Conservation (phyloP, 1,140 invertebrate species). For the Danaus plexippus region DNA sequence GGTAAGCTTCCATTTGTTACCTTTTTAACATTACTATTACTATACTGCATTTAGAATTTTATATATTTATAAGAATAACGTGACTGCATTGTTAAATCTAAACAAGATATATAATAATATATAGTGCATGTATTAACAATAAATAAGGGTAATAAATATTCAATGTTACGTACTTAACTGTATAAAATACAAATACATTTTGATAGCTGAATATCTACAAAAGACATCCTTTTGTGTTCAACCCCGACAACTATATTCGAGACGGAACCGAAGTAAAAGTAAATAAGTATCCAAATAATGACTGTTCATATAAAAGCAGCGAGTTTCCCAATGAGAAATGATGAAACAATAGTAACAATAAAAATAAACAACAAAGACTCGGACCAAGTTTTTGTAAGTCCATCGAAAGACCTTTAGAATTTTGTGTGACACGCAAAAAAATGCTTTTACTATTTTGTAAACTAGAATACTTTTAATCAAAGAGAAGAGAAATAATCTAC, state of each 20-base stretch:
- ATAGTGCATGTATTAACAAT: no score
- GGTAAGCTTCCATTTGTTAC: conserved; percentile 28
- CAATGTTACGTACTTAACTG: no score
- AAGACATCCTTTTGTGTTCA: no score
- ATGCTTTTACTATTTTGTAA: neutral
- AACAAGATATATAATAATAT: no score
- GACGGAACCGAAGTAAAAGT: conserved; percentile 5
- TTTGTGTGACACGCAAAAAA: conserved; percentile 34
- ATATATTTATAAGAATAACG: no score
- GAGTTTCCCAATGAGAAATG: conserved; percentile 50
- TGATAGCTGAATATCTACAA: no score
- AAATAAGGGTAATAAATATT: no score
- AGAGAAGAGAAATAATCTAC: no score
- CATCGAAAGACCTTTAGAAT: conserved; percentile 65
- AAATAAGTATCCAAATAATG: conserved; percentile 20
- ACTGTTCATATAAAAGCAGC: conserved; percentile 21
- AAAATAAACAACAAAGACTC: conserved; percentile 59
- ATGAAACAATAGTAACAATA: conserved; percentile 63
- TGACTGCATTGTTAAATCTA: no score
- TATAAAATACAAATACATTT: no score
- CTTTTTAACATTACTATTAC: conserved; percentile 19
- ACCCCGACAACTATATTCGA: neutral
- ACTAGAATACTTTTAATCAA: no score
- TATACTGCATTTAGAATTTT: no score
- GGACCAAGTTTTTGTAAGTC: conserved; percentile 62